Evolutionary conservation across 2,888 invertebrate genomes (phyloP), one percentile per base, ranked within the genome.

Genomic region (Ashinkailepas kermadecensis): DNA sequence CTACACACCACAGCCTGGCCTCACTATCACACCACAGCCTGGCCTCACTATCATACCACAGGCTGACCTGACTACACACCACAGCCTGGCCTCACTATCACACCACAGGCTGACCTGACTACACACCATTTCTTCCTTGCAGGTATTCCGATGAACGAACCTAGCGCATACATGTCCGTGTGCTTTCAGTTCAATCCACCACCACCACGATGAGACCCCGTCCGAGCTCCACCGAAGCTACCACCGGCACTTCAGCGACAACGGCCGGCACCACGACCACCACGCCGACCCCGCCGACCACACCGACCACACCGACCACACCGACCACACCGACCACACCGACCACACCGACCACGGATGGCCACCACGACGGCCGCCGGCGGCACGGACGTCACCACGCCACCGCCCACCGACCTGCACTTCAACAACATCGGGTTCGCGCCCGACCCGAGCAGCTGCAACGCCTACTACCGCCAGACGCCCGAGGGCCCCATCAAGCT

Each of bases 401-500:
- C 70, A 18, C 39, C 70, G 25, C 79, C 79, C 21, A 11, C 18
- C 58, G 25, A 13, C 12, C 58, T 79, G 23, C 6, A 23, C 15
- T 79, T 79, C 79, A 79, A 79, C 58, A 23, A 13, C 15, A 4
- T 79, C n/a, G 82, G 81, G 11, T 82, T 81, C 81, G 82, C 83
- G n/a, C 64, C 90, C 23, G 93, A 94, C 85, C 90, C 92, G 23
- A 88, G 90, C 8, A 92, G 93, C 82, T 94, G 94, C 85, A 90
- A 91, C 0, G 91, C 90, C 84, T 94, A 92, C 87, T 91, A 92
- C 84, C 91, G 92, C 85, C 94, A 94, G 85, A 89, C 91, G 21
- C 90, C 90, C 80, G 90, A 91, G 81, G 88, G 89, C 78, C 89
- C 89, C 81, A 91, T 90, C 85, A 89, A 89, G 81, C 89, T 92